Conservation (phyloP, 2,888 invertebrate genomes). For the Baronia brevicornis region DNA sequence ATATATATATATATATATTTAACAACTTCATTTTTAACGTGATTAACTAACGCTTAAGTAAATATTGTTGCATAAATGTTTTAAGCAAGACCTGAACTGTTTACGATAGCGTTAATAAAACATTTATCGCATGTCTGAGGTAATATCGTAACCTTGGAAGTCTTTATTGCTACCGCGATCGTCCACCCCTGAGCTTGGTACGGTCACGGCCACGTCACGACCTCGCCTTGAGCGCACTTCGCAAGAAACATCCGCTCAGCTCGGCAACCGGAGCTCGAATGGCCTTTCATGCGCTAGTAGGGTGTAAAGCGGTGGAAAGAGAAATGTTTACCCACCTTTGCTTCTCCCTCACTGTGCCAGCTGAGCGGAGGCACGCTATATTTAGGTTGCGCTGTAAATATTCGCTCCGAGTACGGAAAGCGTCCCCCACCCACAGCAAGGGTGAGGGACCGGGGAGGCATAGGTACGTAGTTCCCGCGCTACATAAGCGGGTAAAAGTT, state of each 20-base stretch:
- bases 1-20: no score
- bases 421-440: slow-evolving; percentile 28
- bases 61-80: slow-evolving; percentile 12
- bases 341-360: slow-evolving; percentile 54
- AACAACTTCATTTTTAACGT: no score
- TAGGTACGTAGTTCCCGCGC: slow-evolving; percentile 33
- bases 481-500: slow-evolving; percentile 69
- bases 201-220: slow-evolving; percentile 61
- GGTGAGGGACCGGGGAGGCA: slow-evolving; percentile 27
- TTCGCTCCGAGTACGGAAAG: slow-evolving; percentile 70
- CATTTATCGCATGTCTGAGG: slow-evolving; percentile 31
- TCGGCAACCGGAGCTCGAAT: slow-evolving; percentile 54
- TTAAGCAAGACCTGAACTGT: no score
- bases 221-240: slow-evolving; percentile 28
- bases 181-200: slow-evolving; percentile 44
- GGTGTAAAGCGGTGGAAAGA: slow-evolving; percentile 39
- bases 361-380: slow-evolving; percentile 73
- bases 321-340: slow-evolving; percentile 63
- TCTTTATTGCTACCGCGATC: slow-evolving; percentile 46
- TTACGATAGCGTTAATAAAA: slow-evolving; percentile 24
- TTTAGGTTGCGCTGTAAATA: slow-evolving; percentile 76
- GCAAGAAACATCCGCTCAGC: slow-evolving; percentile 53
- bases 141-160: slow-evolving; percentile 52
- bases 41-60: slow-evolving; percentile 9
- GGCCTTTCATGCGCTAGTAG: slow-evolving; percentile 42